Conservation (phyloP, 2,113 vertebrate species). For the Rhombomys opimus region DNA sequence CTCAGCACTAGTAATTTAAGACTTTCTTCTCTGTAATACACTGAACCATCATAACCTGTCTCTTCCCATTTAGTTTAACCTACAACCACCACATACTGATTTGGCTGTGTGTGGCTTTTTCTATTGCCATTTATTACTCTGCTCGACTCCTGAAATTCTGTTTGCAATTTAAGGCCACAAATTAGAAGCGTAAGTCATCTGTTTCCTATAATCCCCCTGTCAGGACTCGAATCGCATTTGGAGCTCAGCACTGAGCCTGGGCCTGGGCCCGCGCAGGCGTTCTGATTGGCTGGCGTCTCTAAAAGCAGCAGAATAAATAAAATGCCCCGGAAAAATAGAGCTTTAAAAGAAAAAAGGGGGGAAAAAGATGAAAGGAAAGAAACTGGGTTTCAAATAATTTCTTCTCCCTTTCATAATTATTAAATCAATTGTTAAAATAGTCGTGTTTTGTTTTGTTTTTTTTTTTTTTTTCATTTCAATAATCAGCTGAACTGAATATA, state of each 20-base stretch:
- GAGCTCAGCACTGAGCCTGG: conserved; percentile 90
- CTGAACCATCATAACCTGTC: conserved; percentile 96
- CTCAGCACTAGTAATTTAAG: conserved; percentile 93
- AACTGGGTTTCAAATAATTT: conserved; percentile 65
- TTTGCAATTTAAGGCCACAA: conserved; percentile 99
- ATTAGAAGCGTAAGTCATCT: conserved; percentile 99
- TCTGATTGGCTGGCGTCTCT: conserved; percentile 87
- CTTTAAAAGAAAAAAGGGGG: conserved; percentile 47
- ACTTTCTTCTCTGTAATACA: conserved; percentile 92
- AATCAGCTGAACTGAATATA: conserved; percentile 45
- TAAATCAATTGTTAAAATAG: conserved; percentile 61
- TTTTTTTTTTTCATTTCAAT: background rate
- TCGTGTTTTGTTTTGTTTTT: background rate
- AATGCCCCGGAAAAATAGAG: conserved; percentile 76
- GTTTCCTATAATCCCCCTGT: conserved; percentile 98
- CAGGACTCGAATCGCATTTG: conserved; percentile 94
- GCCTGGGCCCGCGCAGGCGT: conserved; percentile 86
- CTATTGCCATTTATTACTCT: conserved; percentile 95
- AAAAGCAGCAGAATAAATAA: conserved; percentile 86
- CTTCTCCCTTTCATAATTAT: conserved; percentile 65
- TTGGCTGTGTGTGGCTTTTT: conserved; percentile 93
- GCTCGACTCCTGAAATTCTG: conserved; percentile 98
- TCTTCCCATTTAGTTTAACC: conserved; percentile 94
- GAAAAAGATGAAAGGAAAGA: conserved; percentile 64
- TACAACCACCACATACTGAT: conserved; percentile 93